Base-by-base conservation (phyloP, 2,888 invertebrate species). In the Aleiodes leptofemur region DNA sequence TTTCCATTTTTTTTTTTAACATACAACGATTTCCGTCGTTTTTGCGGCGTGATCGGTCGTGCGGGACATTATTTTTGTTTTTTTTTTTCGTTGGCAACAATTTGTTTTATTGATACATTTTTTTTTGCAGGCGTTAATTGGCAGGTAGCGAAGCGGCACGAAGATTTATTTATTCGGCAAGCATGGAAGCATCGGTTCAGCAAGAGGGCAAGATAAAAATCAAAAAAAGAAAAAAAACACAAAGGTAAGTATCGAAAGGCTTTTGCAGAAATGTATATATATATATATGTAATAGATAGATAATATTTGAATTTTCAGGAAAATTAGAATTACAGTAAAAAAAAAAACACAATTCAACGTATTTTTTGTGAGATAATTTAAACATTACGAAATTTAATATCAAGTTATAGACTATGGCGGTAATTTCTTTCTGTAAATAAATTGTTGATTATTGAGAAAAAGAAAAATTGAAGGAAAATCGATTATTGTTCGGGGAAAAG, bases 171-270 rank as follows among this genome's bases (percentile, higher is more conserved):
- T 64, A 43, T 83, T 89, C 89, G 89, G 89, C 89, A 89, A 89
- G 89, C 89, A 89, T 89, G 88, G 43, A 89, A 89, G 89, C 89
- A 88, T 89, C 89, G 84, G 64, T 87, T 43, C 89, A 89, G 89
- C 89, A 87, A 88, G 88, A 89, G 87, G 89, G 88, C 88, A 89
- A 89, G 88, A 89, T 88, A 87, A 87, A 88, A 89, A 89, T 88
- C 86, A 88, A 89, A 89, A 89, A 89, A 89, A 89, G 86, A 87
- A 88, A 89, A 88, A 85, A 87, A 88, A 43, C 43, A 43, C 43
- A 88, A 86, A 86, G 64, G 48, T 87, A 85, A 88, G 87, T 89
- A 43, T 43, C 43, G 43, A 88, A 86, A 89, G 88, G 83, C 86
- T 86, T 23, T 82, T 84, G 81, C 79, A 77, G 79, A 78, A 74